Conservation (phyloP, 2,888 invertebrate species). For the Rhopalosiphum nymphaeae region DNA sequence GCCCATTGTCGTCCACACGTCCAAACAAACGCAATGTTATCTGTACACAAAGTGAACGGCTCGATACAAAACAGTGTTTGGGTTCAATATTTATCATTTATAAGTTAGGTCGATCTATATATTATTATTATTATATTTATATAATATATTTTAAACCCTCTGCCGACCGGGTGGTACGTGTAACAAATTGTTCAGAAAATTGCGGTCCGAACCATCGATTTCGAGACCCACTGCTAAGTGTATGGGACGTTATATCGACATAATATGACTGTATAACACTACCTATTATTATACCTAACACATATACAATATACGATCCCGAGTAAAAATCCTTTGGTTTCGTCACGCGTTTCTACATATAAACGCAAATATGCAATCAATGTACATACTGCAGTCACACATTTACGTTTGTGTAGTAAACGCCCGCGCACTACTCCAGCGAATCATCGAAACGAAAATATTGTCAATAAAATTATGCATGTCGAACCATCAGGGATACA, state of each 20-base stretch:
- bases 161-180: background rate
- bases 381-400: background rate
- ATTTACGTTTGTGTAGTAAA: background rate
- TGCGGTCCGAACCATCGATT: background rate
- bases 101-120: background rate
- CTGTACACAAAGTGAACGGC: constrained; percentile 12
- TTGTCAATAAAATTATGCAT: background rate
- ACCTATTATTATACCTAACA: background rate
- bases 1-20: constrained; percentile 60
- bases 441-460: background rate
- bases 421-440: background rate
- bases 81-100: constrained; percentile 1
- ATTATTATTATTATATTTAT: background rate
- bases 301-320: background rate
- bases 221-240: background rate
- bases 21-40: constrained; percentile 58
- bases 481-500: background rate
- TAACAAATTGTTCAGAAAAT: constrained; percentile 63
- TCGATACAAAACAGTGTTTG: background rate
- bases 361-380: background rate
- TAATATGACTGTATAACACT: background rate
- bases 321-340: background rate
- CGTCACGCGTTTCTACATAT: background rate
- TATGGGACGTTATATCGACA: background rate
- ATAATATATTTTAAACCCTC: constrained; percentile 6